Base-by-base conservation (phyloP, 2,113 vertebrate species). In the Mus pahari region DNA sequence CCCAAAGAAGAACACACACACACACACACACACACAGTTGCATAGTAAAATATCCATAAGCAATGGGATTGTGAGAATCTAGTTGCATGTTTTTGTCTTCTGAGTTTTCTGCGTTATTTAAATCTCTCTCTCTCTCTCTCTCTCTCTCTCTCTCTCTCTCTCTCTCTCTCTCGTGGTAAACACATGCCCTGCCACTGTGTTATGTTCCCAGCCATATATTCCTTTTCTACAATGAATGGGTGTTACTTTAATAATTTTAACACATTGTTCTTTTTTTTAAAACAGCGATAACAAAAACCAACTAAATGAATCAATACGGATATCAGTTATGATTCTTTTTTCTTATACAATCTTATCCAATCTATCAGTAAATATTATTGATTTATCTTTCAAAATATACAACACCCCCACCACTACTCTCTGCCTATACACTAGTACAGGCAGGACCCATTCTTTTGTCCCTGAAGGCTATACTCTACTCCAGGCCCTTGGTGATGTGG, bases 181-280 rank as follows among this genome's bases (percentile, higher is more conserved):
- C 33, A 50, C 22, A 16, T 78, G 33, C 20, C 64, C 22, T 66
- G n/a, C 22, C 24, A 64, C 13, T 19, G 2, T 28, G 22, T 60
- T 66, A 90, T 48, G 10, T n/a, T 48, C 12, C 45, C 20, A 19
- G 58, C 14, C 33, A 74, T 39, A 26, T 42, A 62, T 83, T 62
- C 81, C 36, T 68, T 89, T 95, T 94, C 45, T 79, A 22, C 33
- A 94, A n/a, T 42, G 39, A 89, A 74, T 1, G 33, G 66, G 16
- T 70, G 19, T 86, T 87, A 16, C 36, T 70, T 84, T 83, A 83
- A 70, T 60, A 77, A 78, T 92, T 84, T 89, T 19, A 28, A 78
- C 58, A 86, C 68, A 88, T 45, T 84, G 45, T 45, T 45, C 58
- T 33, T 33, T 64, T 64, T 64, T 45, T 64, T 33, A 36, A 19